phyloP scores from a whole-genome alignment of 2,113 vertebrate species.

The Calypte anna region DNA sequence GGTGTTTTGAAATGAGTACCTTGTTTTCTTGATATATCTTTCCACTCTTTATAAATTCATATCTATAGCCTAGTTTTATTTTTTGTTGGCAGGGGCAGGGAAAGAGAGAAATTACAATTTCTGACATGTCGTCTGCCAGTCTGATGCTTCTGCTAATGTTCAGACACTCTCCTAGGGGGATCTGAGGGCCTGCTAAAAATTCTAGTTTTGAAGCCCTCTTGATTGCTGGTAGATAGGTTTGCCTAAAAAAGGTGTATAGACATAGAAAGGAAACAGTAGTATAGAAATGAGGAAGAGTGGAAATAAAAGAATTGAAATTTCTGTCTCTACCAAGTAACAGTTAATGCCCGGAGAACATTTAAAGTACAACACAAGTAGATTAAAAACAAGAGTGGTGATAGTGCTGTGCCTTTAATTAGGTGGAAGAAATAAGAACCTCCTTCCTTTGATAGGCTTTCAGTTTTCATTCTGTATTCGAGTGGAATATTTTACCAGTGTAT shows the following conservation, averaged over 20 bases:
- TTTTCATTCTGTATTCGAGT: neutral
- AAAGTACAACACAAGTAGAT: neutral
- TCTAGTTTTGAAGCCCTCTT: neutral
- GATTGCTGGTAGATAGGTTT: neutral
- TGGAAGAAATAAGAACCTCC: neutral
- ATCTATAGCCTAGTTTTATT: neutral
- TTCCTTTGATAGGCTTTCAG: neutral
- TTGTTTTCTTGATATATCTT: neutral
- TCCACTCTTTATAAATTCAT: neutral
- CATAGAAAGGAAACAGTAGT: neutral
- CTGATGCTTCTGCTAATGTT: neutral
- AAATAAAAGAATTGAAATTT: neutral
- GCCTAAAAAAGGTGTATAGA: neutral
- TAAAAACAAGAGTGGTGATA: neutral
- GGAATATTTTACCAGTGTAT: neutral
- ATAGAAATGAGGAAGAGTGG: neutral
- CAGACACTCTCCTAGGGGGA: neutral
- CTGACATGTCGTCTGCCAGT: constrained; percentile 16
- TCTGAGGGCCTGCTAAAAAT: neutral
- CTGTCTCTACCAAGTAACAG: neutral
- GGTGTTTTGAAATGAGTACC: neutral
- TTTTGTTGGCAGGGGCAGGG: neutral
- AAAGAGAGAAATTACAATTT: neutral
- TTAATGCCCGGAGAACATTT: neutral
- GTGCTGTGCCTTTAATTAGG: neutral